phyloP scores from a whole-genome alignment of 2,797 vertebrate genomes.

The Parauchenoglanis punctatus region DNA sequence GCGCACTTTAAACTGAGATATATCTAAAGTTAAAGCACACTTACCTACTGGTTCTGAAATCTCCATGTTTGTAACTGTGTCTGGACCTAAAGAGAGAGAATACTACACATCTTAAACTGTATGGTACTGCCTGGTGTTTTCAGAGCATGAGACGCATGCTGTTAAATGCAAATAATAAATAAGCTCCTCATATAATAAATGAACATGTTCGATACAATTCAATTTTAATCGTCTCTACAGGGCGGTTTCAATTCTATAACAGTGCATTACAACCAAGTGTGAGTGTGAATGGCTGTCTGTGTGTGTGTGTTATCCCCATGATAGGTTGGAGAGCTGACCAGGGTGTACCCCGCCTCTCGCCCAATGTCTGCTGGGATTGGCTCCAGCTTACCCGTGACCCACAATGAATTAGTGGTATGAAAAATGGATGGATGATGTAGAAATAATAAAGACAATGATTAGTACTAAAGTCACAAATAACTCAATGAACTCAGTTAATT shows the following conservation, averaged over 20 bases:
- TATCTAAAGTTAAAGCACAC: constrained; percentile 33
- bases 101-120: neutral
- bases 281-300: no score
- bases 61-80: constrained; percentile 89
- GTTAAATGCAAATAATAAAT: neutral
- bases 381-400: no score
- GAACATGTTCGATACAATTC: neutral
- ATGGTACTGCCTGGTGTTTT: neutral
- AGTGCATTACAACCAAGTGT: neutral
- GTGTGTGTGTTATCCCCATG: no score
- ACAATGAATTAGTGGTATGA: no score
- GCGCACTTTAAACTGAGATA: neutral
- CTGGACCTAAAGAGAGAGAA: constrained; percentile 77
- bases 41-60: constrained; percentile 90
- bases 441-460: neutral
- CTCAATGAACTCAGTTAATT: neutral
- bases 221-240: neutral
- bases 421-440: neutral
- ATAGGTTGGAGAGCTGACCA: no score
- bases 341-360: no score
- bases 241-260: no score
- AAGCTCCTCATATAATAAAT: neutral
- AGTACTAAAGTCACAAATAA: neutral
- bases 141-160: neutral
- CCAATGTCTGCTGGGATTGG: no score